Evolutionary conservation across 2,888 invertebrate genomes (phyloP).

Genomic region (Brenthis daphne): DNA sequence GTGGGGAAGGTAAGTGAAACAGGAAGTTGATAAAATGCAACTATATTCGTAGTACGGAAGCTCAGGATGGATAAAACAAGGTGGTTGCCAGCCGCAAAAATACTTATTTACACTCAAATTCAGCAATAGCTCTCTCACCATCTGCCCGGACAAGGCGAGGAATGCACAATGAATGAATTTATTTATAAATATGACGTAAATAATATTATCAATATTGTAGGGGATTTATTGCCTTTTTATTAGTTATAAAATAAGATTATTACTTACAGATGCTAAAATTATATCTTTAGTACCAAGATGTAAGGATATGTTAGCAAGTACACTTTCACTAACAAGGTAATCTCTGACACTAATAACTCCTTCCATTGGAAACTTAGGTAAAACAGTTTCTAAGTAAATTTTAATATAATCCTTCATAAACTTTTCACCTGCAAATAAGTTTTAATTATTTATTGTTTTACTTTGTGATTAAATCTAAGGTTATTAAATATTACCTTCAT

Average conservation of each 20-base stretch:
- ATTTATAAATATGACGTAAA: neutral
- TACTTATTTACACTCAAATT: too few species aligned
- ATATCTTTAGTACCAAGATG: slow-evolving; percentile 93
- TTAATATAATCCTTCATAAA: slow-evolving; percentile 86
- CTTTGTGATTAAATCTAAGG: neutral
- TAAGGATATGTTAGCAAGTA: slow-evolving; percentile 86
- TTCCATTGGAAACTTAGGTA: slow-evolving; percentile 89
- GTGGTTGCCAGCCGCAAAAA: too few species aligned
- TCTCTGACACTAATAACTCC: slow-evolving; percentile 86
- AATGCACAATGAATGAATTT: neutral
- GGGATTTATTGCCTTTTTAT: too few species aligned
- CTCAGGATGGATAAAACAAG: too few species aligned
- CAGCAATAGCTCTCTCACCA: too few species aligned
- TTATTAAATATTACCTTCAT: slow-evolving; percentile 73
- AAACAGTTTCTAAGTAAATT: slow-evolving; percentile 85
- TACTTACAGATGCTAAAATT: slow-evolving; percentile 88
- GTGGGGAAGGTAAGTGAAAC: too few species aligned
- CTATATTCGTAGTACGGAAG: too few species aligned
- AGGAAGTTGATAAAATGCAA: too few species aligned
- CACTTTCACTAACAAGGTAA: slow-evolving; percentile 84
- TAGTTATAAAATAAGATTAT: slow-evolving; percentile 1
- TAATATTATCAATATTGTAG: too few species aligned
- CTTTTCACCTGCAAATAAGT: slow-evolving; percentile 73
- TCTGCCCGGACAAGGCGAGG: too few species aligned
- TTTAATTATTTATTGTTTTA: slow-evolving; percentile 7